Evolutionary conservation across 2,113 vertebrate species (phyloP), one percentile per base, ranked within the genome.

Genomic region (Diadophis punctatus): DNA sequence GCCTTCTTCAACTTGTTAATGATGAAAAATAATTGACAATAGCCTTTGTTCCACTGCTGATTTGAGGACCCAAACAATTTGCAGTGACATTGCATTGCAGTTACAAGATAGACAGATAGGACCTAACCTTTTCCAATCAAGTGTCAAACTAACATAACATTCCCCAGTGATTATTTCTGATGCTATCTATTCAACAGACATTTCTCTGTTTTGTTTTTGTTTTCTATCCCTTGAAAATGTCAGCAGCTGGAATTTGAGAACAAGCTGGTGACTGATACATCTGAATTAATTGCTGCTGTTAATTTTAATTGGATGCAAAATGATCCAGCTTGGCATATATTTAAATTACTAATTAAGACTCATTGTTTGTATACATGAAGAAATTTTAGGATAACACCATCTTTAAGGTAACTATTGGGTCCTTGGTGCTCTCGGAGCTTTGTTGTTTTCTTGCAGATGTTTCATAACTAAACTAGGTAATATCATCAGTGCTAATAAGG

Each of bases 221-320:
- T 80, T 51, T 94, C 87, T 52, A 23, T 43, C 34, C 12, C 58
- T 95, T 96, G 86, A 94, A 97, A 96, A 96, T 96, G 92, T 96
- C 95, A 96, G 94, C 95, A 96, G 93, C 96, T 95, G 96, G 92
- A 96, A 95, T 48, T 85, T 25, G 48, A 10, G 88, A 93, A 93
- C 87, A 94, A 94, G 91, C 51, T 94, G 74, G 92, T 95, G 91
- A 93, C 94, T 95, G 95, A 95, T 95, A 96, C 93, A 87, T 93
- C 92, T 96, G 93, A 96, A 96, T 96, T 96, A 97, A 96, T 95
- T 95, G 95, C 88, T 94, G 14, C 87, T 84, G 93, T 96, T 96
- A 95, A 95, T 97, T 97, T 96, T 96, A 96, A 96, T 96, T 96
- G 46, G 88, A 96, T 94, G 94, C 93, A 93, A 95, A 97, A 93